These are phyloP conservation scores for Felis chaus DNA, from an alignment of 2,113 vertebrate species.

Conservation along the genomic window DNA sequence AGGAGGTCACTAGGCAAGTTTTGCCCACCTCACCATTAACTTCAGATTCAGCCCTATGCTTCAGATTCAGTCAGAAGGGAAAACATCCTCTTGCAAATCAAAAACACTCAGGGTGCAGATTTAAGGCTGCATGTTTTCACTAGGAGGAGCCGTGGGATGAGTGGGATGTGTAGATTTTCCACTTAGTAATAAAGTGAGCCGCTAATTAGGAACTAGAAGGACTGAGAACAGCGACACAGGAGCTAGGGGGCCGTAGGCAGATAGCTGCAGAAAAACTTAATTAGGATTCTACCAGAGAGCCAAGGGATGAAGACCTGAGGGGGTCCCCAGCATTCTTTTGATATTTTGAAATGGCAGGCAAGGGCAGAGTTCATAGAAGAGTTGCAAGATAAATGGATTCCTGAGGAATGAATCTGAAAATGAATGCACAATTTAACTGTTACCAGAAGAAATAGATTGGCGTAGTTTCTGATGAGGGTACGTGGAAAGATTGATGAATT, in stretches of 20 bases:
- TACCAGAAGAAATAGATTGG: neutral
- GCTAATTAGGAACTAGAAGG: neutral
- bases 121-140: neutral
- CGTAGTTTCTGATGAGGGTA: neutral
- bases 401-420: conserved; percentile 34
- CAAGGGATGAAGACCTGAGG: neutral
- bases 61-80: neutral
- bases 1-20: neutral
- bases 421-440: neutral
- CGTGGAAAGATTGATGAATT: neutral
- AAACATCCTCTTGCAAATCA: neutral
- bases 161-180: neutral
- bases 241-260: neutral
- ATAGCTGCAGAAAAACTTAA: neutral
- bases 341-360: conserved; percentile 36
- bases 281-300: neutral
- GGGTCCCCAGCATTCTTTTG: neutral
- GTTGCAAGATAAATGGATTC: neutral
- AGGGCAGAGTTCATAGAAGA: conserved; percentile 11
- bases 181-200: neutral
- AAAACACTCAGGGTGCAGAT: neutral
- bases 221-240: neutral
- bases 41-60: neutral
- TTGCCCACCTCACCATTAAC: neutral
- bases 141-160: neutral